A percentile compares a stretch with the other conserved stretches of the same genome.
phyloP scores from a whole-genome alignment of 2,888 invertebrate genomes.

The Hyalella azteca region DNA sequence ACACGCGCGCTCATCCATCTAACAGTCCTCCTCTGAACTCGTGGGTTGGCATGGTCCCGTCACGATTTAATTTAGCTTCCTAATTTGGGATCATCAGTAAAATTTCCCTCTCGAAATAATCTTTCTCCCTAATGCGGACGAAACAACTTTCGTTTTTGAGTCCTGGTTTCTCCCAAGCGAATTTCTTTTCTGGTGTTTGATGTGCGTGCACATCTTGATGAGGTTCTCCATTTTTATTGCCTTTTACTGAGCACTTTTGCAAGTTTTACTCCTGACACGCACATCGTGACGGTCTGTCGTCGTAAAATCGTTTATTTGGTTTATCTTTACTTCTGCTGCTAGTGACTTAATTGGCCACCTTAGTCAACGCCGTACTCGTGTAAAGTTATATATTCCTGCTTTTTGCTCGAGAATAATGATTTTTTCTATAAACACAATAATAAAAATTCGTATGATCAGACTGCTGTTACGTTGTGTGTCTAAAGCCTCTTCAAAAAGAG shows the following conservation, averaged over 20 bases:
- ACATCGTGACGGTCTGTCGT: not conserved
- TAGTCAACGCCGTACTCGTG: too few species aligned
- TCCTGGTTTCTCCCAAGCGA: conserved; percentile 2
- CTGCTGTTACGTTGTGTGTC: too few species aligned
- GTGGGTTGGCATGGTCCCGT: conserved; percentile 17
- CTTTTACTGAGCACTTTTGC: not conserved
- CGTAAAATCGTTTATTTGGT: too few species aligned
- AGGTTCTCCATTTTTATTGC: not conserved
- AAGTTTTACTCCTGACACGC: not conserved
- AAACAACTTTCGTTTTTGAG: conserved; percentile 10
- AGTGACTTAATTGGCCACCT: too few species aligned
- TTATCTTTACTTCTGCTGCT: too few species aligned
- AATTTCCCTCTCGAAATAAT: not conserved
- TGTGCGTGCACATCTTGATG: not conserved
- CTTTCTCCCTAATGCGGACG: not conserved
- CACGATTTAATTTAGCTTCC: conserved; percentile 34
- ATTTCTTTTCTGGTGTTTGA: not conserved
- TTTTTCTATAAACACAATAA: too few species aligned
- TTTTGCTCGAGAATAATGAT: too few species aligned
- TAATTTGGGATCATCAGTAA: conserved; percentile 20
- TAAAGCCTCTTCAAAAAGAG: too few species aligned
- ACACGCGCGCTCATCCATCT: not conserved
- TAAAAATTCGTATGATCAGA: too few species aligned
- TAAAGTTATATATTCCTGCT: too few species aligned
- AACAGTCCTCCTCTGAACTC: too few species aligned